Evolutionary conservation across 2,888 invertebrate species (phyloP).

Genomic region (Tuberolachnus salignus): DNA sequence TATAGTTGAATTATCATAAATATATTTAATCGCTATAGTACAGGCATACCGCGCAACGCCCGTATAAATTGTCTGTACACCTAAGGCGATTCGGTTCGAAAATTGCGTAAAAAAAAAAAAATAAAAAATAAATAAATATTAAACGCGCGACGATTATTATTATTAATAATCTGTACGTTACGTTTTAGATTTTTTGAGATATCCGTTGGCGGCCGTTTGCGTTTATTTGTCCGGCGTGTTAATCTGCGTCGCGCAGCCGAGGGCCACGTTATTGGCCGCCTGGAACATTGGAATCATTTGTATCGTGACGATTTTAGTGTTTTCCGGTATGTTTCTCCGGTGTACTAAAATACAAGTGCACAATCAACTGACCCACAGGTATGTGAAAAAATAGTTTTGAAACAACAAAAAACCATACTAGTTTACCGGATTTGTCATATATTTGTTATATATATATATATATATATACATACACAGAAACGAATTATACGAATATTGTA

Average conservation of each 20-base stretch:
- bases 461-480: too few species aligned
- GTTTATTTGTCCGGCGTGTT: slow-evolving; percentile 67
- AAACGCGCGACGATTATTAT: background rate
- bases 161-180: background rate
- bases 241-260: slow-evolving; percentile 66
- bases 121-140: too few species aligned
- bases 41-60: too few species aligned
- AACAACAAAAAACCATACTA: background rate
- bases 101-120: too few species aligned
- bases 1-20: background rate
- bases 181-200: slow-evolving; percentile 65
- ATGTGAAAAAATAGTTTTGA: slow-evolving; percentile 56
- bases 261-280: slow-evolving; percentile 64
- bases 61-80: too few species aligned
- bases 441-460: too few species aligned
- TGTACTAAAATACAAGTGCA: slow-evolving; percentile 65
- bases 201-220: slow-evolving; percentile 66
- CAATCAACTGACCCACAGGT: slow-evolving; percentile 62
- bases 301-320: slow-evolving; percentile 64
- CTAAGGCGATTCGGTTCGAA: background rate
- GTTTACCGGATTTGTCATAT: background rate
- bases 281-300: slow-evolving; percentile 65
- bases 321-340: slow-evolving; percentile 64
- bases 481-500: slow-evolving; percentile 65
- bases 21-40: background rate